phyloP scores from a whole-genome alignment of 2,888 invertebrate species.

The Chrysina gloriosa region DNA sequence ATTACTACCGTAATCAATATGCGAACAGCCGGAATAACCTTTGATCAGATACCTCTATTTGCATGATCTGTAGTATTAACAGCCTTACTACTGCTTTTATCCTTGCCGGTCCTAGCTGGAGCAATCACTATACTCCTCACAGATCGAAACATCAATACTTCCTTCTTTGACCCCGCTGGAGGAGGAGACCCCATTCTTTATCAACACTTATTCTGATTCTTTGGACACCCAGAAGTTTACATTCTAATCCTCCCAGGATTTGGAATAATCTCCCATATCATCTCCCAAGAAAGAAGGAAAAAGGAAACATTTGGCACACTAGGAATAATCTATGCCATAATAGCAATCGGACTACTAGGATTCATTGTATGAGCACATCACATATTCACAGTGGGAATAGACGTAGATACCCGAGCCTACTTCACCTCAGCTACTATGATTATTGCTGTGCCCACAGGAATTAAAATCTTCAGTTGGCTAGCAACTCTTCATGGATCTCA shows the following conservation, averaged over 20 bases:
- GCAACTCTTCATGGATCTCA: conserved; percentile 76
- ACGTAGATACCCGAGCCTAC: conserved; percentile 85
- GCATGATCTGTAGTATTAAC: conserved; percentile 73
- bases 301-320: conserved; percentile 78
- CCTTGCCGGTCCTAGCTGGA: conserved; percentile 81
- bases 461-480: conserved; percentile 86
- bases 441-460: conserved; percentile 87
- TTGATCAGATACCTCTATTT: conserved; percentile 79
- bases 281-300: conserved; percentile 80
- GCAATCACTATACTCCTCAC: conserved; percentile 84
- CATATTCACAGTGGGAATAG: conserved; percentile 87
- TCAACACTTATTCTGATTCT: conserved; percentile 90
- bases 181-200: conserved; percentile 85
- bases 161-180: conserved; percentile 83
- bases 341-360: conserved; percentile 83
- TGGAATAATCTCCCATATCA: conserved; percentile 84
- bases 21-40: conserved; percentile 70
- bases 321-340: conserved; percentile 87
- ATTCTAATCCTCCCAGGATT: conserved; percentile 88
- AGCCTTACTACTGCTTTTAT: conserved; percentile 73
- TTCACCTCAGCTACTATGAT: conserved; percentile 88
- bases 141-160: conserved; percentile 84
- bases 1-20: conserved; percentile 82
- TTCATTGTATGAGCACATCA: conserved; percentile 89
- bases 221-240: conserved; percentile 89